Evolutionary conservation across 2,113 vertebrate species (phyloP).

Genomic region (Orcinus orca): DNA sequence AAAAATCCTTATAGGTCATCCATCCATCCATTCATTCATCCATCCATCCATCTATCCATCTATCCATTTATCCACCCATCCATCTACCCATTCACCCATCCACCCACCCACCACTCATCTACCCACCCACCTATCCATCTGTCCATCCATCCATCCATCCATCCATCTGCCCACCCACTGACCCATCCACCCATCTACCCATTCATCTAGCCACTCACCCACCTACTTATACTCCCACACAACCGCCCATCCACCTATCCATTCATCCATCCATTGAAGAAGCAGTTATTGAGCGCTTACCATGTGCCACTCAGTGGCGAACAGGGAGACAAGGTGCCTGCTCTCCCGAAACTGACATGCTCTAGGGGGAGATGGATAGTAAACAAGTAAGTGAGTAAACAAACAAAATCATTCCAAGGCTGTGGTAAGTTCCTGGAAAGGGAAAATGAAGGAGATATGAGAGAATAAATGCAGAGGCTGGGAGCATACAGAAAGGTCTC

Average conservation of each 20-base stretch:
- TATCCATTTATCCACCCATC: fast-evolving
- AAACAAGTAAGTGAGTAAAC: neutral
- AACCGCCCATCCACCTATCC: fast-evolving
- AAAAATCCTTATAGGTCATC: neutral
- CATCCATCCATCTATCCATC: neutral
- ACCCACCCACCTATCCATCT: fast-evolving
- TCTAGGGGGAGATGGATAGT: neutral
- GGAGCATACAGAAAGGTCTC: neutral
- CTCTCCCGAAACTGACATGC: neutral
- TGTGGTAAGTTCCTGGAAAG: neutral
- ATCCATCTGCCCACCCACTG: too few species aligned
- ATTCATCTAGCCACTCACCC: fast-evolving
- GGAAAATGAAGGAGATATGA: neutral
- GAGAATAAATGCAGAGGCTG: neutral
- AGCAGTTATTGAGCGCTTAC: neutral
- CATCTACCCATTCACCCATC: fast-evolving
- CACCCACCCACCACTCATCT: fast-evolving
- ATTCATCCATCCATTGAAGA: neutral
- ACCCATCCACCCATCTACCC: fast-evolving
- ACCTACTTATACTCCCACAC: fast-evolving
- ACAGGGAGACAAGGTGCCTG: neutral
- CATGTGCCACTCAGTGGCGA: neutral
- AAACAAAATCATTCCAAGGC: neutral
- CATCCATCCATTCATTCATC: neutral
- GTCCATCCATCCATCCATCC: neutral